Evolutionary conservation across 2,888 invertebrate species (phyloP), one percentile per base, ranked within the genome.

Genomic region (Shargacucullia verbasci): DNA sequence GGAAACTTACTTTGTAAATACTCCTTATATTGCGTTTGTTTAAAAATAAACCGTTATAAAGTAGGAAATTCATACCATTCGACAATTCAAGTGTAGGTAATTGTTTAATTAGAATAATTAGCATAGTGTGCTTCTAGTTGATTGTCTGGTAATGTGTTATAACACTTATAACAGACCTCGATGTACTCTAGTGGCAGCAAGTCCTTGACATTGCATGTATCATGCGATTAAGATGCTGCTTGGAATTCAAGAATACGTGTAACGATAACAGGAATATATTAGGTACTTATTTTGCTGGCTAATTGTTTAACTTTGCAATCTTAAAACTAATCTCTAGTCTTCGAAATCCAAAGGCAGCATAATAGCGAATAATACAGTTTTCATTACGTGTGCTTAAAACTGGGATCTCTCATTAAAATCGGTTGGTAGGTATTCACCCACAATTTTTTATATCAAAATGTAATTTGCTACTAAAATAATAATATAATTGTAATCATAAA

Each of bases 191-290:
- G 15, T 40, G 33, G 20, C 25, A 45, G 13, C 25, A 4, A 59
- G 69, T 60, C 73, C 78, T 70, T 78, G 76, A 54, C 76, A 70
- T 66, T 68, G 65, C 64, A 66, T 59, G 63, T 59, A 70, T 70
- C 55, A 67, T 60, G 60, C 70, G 34, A 64, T 60, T 45, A 45
- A 55, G 33, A 40, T 33, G 41, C 39, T 49, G 44, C 45, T 69
- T 58, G 52, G 48, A 57, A 57, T 66, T 50, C 52, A 35, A 11
- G n/a, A 25, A 13, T 14, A 37, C 20, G n/a, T 34, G 35, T 35
- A 14, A 7, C 12, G 9, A 43, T 39, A 38, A n/a, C 25, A 31
- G 7, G 33, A 20, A 13, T 20, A n/a, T n/a, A n/a, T n/a, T n/a
- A n/a, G n/a, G n/a, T n/a, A n/a, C 4, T 20, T 20, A 20, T 20